These are phyloP conservation scores for Clivina fossor DNA, from an alignment of 2,888 invertebrate genomes.

Conservation along the genomic window DNA sequence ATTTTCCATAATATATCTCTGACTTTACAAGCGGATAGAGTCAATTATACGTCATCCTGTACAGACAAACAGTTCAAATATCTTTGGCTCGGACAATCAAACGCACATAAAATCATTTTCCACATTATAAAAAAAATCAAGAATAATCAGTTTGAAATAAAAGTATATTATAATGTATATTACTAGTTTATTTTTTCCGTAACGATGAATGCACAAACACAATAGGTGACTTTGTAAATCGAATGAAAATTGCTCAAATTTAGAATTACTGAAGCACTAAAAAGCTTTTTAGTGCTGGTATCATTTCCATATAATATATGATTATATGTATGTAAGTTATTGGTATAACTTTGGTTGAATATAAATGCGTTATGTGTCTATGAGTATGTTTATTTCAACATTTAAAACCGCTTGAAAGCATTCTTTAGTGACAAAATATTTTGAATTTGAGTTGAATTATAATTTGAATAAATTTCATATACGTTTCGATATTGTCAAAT, in stretches of 20 bases:
- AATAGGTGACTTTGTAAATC: constrained; percentile 23
- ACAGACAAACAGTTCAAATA: background rate
- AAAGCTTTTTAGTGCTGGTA: background rate
- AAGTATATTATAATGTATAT: too few relatives aligned
- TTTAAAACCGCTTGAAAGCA: too few relatives aligned
- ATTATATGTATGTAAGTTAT: background rate
- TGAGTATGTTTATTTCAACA: too few relatives aligned
- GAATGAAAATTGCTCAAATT: constrained; percentile 22
- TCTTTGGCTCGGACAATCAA: background rate
- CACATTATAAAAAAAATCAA: background rate
- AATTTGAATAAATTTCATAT: too few relatives aligned
- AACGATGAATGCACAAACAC: constrained; percentile 24
- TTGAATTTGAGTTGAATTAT: too few relatives aligned
- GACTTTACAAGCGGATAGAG: constrained; percentile 5
- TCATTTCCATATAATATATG: constrained; percentile 13
- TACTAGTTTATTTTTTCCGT: background rate
- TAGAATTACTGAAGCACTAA: constrained; percentile 27
- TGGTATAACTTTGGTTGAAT: background rate
- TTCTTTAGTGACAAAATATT: too few relatives aligned
- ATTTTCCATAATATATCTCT: too few relatives aligned
- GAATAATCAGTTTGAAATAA: constrained; percentile 11
- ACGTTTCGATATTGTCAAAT: too few relatives aligned
- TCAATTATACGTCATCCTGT: constrained; percentile 6
- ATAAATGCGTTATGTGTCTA: too few relatives aligned
- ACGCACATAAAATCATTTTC: background rate